Evolutionary conservation across 2,113 vertebrate genomes (phyloP).

Genomic region (Rhodinocichla rosea): DNA sequence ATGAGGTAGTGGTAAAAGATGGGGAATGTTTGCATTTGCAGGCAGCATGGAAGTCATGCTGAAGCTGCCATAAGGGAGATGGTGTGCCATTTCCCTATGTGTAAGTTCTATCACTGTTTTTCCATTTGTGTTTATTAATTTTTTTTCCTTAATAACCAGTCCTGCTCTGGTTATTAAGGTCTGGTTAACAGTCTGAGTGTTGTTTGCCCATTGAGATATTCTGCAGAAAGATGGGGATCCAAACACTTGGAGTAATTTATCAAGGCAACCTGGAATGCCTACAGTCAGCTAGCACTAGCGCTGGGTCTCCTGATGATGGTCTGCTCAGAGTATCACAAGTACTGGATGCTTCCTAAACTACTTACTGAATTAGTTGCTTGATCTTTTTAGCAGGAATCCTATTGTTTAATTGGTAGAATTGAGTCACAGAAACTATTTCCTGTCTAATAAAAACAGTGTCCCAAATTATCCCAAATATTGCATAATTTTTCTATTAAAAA

Average conservation of each 20-base stretch:
- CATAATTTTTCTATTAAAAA: neutral
- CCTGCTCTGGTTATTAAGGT: neutral
- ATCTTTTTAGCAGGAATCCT: neutral
- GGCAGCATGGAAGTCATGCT: neutral
- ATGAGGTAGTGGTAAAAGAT: neutral
- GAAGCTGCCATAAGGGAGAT: neutral
- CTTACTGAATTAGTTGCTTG: neutral
- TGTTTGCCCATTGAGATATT: neutral
- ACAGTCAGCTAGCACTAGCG: neutral
- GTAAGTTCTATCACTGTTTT: neutral
- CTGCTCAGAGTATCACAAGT: neutral
- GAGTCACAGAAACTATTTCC: constrained; percentile 9
- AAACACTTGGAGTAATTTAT: neutral
- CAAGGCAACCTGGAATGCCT: neutral
- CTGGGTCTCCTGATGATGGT: neutral
- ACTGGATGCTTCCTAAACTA: constrained; percentile 1
- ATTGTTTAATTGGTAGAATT: constrained; percentile 23
- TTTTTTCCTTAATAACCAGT: neutral
- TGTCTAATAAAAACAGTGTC: neutral
- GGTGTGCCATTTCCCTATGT: neutral
- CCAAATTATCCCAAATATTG: neutral
- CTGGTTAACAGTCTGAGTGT: neutral
- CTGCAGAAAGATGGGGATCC: neutral
- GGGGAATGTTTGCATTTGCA: neutral
- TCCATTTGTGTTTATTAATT: neutral